Evolutionary conservation across 2,113 vertebrate species (phyloP).

Genomic region (Scomber colias): DNA sequence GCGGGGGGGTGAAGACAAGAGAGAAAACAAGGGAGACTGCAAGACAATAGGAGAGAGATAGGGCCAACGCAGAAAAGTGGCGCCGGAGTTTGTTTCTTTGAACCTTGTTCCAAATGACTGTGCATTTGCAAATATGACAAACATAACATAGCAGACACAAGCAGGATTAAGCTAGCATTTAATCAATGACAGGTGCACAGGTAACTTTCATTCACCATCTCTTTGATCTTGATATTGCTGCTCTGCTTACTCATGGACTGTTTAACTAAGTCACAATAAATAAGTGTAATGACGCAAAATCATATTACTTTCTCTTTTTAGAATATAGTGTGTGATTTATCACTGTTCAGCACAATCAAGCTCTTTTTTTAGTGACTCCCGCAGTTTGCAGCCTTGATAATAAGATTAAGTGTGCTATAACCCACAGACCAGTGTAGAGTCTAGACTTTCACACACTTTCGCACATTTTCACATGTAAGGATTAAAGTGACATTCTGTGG

Average conservation of each 20-base stretch:
- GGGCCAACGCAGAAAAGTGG: slow-evolving; percentile 38
- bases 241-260: not conserved
- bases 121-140: slow-evolving; percentile 68
- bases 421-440: slow-evolving; percentile 7
- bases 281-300: not conserved
- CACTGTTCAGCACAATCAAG: not conserved
- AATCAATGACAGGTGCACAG: slow-evolving; percentile 29
- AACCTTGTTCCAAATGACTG: slow-evolving; percentile 72
- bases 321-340: not conserved
- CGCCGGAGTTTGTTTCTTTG: slow-evolving; percentile 51
- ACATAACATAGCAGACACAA: slow-evolving; percentile 33
- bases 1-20: slow-evolving; percentile 42
- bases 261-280: not conserved
- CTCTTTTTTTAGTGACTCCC: not conserved
- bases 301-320: not conserved
- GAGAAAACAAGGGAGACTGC: slow-evolving; percentile 47
- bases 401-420: not conserved
- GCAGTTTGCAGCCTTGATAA: slow-evolving; percentile 1
- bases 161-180: slow-evolving; percentile 30
- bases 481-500: not conserved
- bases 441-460: not conserved
- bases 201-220: slow-evolving; percentile 20
- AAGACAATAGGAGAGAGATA: slow-evolving; percentile 27
- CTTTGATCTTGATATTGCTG: slow-evolving; percentile 20
- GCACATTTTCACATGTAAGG: not conserved